Conservation (phyloP, 2,888 invertebrate species). For the Andrena dorsata region DNA sequence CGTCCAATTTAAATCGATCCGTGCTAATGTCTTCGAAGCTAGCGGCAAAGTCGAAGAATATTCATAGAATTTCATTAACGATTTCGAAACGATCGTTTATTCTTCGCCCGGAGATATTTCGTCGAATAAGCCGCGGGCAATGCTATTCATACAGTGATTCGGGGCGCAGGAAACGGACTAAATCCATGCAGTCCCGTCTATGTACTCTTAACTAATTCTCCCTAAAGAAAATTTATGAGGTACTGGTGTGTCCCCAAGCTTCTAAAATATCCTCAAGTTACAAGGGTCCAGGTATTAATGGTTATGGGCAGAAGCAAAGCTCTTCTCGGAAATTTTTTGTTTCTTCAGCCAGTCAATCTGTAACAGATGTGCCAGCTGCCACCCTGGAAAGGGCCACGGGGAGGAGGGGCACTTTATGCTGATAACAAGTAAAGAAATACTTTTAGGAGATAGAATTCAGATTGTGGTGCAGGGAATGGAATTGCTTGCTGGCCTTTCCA, state of each 20-base stretch:
- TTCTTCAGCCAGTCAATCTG: slow-evolving; percentile 72
- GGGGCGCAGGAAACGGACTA: slow-evolving; percentile 32
- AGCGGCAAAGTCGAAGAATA: background rate
- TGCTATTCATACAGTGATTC: slow-evolving; percentile 43
- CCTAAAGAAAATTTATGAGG: slow-evolving; percentile 66
- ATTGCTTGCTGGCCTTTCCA: slow-evolving; percentile 3
- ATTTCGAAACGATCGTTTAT: background rate
- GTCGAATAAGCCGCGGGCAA: background rate
- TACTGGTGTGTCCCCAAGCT: slow-evolving; percentile 54
- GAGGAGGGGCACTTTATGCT: slow-evolving; percentile 72
- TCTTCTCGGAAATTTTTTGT: slow-evolving; percentile 75
- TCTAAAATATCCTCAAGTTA: slow-evolving; percentile 69
- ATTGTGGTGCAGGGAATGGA: slow-evolving; percentile 39
- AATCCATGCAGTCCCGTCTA: slow-evolving; percentile 57
- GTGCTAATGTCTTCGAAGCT: too few species aligned
- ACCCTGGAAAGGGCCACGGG: slow-evolving; percentile 67
- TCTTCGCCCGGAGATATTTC: background rate
- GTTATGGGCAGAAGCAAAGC: slow-evolving; percentile 74
- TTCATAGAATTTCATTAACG: background rate
- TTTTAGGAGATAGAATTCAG: slow-evolving; percentile 51
- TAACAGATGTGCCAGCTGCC: slow-evolving; percentile 79
- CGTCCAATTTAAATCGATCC: background rate
- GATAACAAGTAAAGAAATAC: slow-evolving; percentile 74
- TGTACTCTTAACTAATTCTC: slow-evolving; percentile 60
- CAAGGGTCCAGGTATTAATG: slow-evolving; percentile 70